These are phyloP conservation scores for Antigone vipio DNA, from an alignment of 2,113 vertebrate genomes.

Conservation along the genomic window DNA sequence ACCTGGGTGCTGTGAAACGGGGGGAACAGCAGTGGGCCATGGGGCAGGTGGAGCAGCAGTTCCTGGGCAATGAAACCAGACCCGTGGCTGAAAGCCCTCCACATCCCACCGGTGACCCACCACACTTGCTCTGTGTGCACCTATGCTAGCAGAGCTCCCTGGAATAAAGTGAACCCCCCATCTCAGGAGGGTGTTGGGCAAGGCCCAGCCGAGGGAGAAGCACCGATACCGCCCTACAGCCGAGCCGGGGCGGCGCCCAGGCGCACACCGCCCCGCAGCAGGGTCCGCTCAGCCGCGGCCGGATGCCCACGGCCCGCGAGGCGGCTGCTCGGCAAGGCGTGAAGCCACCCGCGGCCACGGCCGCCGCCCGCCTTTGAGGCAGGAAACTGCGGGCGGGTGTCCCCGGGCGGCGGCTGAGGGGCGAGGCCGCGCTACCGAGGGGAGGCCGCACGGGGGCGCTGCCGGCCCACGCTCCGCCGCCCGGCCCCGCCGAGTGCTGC, in stretches of 20 bases:
- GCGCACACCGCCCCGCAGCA: no score
- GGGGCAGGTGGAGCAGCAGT: no score
- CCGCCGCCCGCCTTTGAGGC: not conserved
- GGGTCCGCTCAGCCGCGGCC: not conserved
- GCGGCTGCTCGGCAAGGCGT: no score
- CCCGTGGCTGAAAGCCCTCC: not conserved
- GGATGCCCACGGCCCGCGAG: not conserved
- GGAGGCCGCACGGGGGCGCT: not conserved
- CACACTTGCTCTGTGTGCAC: not conserved
- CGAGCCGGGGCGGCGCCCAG: no score
- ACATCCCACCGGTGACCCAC: no score
- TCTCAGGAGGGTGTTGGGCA: not conserved
- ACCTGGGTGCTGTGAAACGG: accelerated
- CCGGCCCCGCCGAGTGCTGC: no score
- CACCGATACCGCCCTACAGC: not conserved
- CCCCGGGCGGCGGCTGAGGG: not conserved
- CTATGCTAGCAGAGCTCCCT: no score
- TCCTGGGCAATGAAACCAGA: not conserved
- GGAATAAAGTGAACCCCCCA: accelerated
- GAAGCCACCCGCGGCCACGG: no score
- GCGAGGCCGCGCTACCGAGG: not conserved
- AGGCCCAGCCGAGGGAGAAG: not conserved
- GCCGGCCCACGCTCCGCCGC: not conserved
- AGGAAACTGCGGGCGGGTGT: not conserved
- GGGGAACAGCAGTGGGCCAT: not conserved